A percentile compares a stretch with the other conserved stretches of the same genome.
Evolutionary conservation across 2,888 invertebrate species (phyloP).

Genomic region (Rhingia rostrata): DNA sequence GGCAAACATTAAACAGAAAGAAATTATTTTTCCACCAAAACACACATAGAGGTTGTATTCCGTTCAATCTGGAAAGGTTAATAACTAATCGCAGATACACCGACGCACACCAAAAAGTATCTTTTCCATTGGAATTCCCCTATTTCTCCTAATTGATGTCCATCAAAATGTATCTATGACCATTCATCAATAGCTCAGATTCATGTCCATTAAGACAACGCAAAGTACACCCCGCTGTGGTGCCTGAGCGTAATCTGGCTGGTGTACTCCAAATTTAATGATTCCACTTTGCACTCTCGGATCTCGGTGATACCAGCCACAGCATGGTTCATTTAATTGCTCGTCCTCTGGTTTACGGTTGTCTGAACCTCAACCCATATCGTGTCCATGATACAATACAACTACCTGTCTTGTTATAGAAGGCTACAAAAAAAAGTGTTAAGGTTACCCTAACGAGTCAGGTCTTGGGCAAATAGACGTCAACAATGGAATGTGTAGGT

Average conservation of each 20-base stretch:
- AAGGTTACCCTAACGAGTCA: background rate
- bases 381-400: constrained; percentile 1
- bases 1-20: constrained; percentile 11
- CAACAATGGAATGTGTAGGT: constrained; percentile 35
- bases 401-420: constrained; percentile 65
- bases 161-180: constrained; percentile 14
- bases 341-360: constrained; percentile 50
- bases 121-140: background rate
- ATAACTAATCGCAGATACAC: too few relatives aligned
- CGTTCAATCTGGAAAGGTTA: too few relatives aligned
- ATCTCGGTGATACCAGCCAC: constrained; percentile 37
- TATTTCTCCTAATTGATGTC: constrained; percentile 12
- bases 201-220: constrained; percentile 34
- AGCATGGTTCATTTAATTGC: constrained; percentile 61
- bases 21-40: background rate
- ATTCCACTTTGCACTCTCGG: constrained; percentile 64
- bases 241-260: constrained; percentile 21
- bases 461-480: constrained; percentile 5
- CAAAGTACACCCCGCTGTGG: constrained; percentile 29
- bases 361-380: constrained; percentile 32
- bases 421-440: constrained; percentile 4
- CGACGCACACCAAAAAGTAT: too few relatives aligned
- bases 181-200: constrained; percentile 52
- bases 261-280: constrained; percentile 59
- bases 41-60: too few relatives aligned